These are phyloP conservation scores for Timandra comae DNA, from an alignment of 2,888 invertebrate species.

Conservation along the genomic window DNA sequence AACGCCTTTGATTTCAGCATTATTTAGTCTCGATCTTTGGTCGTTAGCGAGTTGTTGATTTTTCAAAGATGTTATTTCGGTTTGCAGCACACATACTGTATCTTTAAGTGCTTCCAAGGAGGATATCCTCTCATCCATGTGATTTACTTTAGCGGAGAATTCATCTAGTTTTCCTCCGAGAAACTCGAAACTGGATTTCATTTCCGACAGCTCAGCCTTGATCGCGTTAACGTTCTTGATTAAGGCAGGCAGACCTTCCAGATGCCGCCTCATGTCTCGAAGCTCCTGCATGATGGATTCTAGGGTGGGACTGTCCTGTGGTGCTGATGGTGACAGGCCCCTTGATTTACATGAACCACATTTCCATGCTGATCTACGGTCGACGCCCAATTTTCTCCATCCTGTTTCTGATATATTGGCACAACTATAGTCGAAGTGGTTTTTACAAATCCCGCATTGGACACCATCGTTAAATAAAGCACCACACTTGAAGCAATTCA, in stretches of 20 bases:
- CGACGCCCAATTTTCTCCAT: background rate
- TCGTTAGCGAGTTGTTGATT: constrained; percentile 5
- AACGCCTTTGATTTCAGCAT: background rate
- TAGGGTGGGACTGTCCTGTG: background rate
- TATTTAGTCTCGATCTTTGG: background rate
- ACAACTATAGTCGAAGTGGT: background rate
- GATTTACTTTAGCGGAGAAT: background rate
- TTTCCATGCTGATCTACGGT: background rate
- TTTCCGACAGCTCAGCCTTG: background rate
- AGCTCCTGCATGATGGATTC: background rate
- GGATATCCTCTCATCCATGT: background rate
- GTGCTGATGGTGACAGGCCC: background rate
- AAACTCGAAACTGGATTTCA: background rate
- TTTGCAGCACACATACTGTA: background rate
- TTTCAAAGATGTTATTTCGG: constrained; percentile 1
- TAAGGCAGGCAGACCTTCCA: background rate
- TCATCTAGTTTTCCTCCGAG: background rate
- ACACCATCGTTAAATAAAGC: background rate
- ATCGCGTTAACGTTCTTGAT: background rate
- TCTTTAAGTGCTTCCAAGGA: background rate
- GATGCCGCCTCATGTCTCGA: background rate
- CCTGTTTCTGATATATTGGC: background rate
- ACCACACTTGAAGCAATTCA: background rate
- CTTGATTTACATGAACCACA: background rate
- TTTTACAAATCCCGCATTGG: background rate